A percentile compares a stretch with the other conserved stretches of the same genome.
Evolutionary conservation across 2,797 vertebrate genomes (phyloP).

Genomic region (Sebastes matsubarae): DNA sequence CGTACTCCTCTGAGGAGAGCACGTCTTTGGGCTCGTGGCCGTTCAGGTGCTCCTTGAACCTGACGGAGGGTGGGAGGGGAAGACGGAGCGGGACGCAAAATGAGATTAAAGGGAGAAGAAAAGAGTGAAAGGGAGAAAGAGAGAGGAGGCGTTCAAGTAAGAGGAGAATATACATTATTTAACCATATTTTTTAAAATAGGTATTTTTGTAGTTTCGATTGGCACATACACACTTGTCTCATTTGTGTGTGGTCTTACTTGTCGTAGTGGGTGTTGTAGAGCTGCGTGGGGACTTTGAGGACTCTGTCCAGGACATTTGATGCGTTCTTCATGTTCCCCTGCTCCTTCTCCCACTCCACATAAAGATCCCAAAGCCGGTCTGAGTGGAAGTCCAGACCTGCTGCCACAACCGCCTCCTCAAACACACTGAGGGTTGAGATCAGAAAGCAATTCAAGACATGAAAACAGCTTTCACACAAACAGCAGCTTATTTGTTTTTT

Average conservation of each 20-base stretch:
- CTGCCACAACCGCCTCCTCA: conserved; percentile 81
- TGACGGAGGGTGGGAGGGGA: conserved; percentile 37
- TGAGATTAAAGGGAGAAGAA: neutral
- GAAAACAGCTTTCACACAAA: neutral
- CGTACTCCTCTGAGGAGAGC: conserved; percentile 82
- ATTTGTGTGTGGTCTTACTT: conserved; percentile 75
- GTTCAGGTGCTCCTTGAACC: conserved; percentile 84
- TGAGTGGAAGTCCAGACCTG: conserved; percentile 89
- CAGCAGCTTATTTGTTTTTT: neutral
- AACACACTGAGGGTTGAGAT: conserved; percentile 77
- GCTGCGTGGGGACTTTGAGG: conserved; percentile 86
- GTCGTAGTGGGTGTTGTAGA: conserved; percentile 88
- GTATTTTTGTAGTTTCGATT: neutral
- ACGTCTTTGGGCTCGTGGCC: conserved; percentile 78
- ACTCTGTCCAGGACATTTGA: conserved; percentile 82
- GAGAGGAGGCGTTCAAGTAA: neutral
- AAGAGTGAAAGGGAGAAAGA: neutral
- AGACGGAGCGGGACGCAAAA: neutral
- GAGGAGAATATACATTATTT: neutral
- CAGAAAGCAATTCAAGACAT: neutral
- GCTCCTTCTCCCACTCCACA: conserved; percentile 88
- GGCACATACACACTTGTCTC: neutral
- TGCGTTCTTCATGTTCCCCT: conserved; percentile 80
- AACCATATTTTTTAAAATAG: neutral
- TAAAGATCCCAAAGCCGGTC: conserved; percentile 91